phyloP scores from a whole-genome alignment of 2,888 invertebrate genomes.

The Pristionchus fissidentatus region DNA sequence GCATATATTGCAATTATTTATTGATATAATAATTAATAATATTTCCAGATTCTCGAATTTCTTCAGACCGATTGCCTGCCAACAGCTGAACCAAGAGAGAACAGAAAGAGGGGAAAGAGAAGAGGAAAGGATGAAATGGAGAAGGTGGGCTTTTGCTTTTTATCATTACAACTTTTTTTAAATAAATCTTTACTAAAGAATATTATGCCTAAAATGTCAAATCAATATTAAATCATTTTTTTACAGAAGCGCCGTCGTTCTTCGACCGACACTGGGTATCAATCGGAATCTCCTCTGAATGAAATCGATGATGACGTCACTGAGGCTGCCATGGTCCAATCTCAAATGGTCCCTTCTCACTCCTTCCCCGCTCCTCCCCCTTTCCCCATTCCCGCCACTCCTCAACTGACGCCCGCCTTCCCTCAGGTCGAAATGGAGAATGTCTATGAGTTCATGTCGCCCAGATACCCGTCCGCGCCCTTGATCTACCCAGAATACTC shows the following conservation, averaged over 20 bases:
- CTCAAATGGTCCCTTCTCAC: neutral
- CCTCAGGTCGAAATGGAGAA: too few relatives aligned
- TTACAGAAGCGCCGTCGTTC: neutral
- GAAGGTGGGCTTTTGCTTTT: too few relatives aligned
- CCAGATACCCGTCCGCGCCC: too few relatives aligned
- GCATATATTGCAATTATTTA: too few relatives aligned
- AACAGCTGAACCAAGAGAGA: neutral
- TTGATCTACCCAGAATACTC: too few relatives aligned
- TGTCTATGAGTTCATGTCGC: too few relatives aligned
- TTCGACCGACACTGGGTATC: slow-evolving; percentile 28
- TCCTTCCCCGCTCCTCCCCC: neutral
- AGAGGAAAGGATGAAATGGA: neutral
- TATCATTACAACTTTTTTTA: neutral
- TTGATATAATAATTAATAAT: neutral
- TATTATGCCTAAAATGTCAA: neutral
- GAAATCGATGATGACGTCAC: neutral
- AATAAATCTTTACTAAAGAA: too few relatives aligned
- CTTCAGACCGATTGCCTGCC: neutral
- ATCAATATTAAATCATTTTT: neutral
- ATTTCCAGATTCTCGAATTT: neutral
- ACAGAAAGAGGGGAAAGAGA: neutral
- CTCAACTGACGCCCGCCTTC: too few relatives aligned
- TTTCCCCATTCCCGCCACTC: neutral
- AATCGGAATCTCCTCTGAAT: neutral
- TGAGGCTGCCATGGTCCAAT: neutral